A percentile compares a stretch with the other conserved stretches of the same genome.
phyloP scores from a whole-genome alignment of 2,888 invertebrate genomes.

The Phymatocera aterrima region DNA sequence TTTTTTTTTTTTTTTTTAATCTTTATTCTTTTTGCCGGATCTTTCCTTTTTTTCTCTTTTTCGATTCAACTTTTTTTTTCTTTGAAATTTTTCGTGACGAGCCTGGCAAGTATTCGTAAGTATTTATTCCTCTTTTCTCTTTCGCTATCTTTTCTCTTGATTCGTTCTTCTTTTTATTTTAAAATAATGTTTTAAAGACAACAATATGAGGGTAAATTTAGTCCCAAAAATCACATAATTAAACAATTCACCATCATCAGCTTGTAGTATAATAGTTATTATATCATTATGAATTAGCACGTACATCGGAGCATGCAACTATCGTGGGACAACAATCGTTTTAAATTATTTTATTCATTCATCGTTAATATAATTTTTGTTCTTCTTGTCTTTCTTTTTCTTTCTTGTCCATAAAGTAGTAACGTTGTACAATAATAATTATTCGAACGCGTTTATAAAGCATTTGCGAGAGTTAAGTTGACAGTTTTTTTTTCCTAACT shows the following conservation, averaged over 20 bases:
- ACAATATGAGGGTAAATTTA: conserved; percentile 50
- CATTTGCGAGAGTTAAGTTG: too few relatives aligned
- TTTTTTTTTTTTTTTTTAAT: conserved; percentile 46
- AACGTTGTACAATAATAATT: too few relatives aligned
- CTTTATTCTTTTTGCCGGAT: conserved; percentile 49
- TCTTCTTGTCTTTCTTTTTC: conserved; percentile 1
- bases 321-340: conserved; percentile 48
- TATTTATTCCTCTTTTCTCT: background rate
- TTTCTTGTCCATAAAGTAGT: too few relatives aligned
- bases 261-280: background rate
- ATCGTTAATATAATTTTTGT: background rate
- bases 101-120: conserved; percentile 56
- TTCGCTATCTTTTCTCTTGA: background rate
- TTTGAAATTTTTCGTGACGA: conserved; percentile 53
- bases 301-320: conserved; percentile 54
- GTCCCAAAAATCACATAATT: conserved; percentile 50
- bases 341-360: conserved; percentile 14
- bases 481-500: conserved; percentile 10
- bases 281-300: conserved; percentile 52
- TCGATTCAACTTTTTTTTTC: conserved; percentile 17
- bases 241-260: conserved; percentile 55
- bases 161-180: background rate
- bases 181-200: too few relatives aligned
- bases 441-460: too few relatives aligned
- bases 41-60: conserved; percentile 50